Evolutionary conservation across 1,140 invertebrate genomes (phyloP), one percentile per base, ranked within the genome.

Genomic region (Goniozus legneri): DNA sequence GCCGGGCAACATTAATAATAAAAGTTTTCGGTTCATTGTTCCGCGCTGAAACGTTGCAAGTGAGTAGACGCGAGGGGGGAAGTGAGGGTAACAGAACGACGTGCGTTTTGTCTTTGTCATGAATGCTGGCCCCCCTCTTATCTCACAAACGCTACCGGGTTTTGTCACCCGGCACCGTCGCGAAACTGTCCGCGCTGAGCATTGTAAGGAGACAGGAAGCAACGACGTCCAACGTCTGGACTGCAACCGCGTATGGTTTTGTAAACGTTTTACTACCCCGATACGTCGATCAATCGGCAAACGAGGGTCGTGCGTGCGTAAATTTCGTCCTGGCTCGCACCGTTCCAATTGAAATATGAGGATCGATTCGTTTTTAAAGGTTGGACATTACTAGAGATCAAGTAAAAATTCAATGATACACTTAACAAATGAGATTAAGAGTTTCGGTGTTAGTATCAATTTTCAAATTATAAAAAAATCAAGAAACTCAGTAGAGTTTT

Each of bases 121-220:
- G 71, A 74, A 75, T 73, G 65, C 58, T 43, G n/a, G n/a, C n/a
- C n/a, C n/a, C n/a, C n/a, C 69, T 56, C 70, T 75, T 75, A 75
- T 75, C 73, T 70, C 71, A 63, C 74, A 70, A 75, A 47, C 65
- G 56, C 54, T 47, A 59, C 48, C 46, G 50, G 53, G 63, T 67
- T 69, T 67, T 69, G 65, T 66, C 56, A 58, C 43, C 44, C 44
- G 38, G 34, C 50, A 60, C 61, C 59, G 58, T 44, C 54, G 42
- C 52, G 52, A 50, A 60, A 58, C 67, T 67, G 65, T 68, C 65
- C 53, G 63, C 58, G 60, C n/a, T n/a, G n/a, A n/a, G n/a, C 69
- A 71, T 72, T 71, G 67, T 67, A 65, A 71, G 63, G 64, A 64
- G 66, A 65, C 69, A 74, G 71, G 69, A 74, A 74, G 62, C 61